Evolutionary conservation across 2,888 invertebrate species (phyloP), one percentile per base, ranked within the genome.

Genomic region (Dexiosoma caninum): DNA sequence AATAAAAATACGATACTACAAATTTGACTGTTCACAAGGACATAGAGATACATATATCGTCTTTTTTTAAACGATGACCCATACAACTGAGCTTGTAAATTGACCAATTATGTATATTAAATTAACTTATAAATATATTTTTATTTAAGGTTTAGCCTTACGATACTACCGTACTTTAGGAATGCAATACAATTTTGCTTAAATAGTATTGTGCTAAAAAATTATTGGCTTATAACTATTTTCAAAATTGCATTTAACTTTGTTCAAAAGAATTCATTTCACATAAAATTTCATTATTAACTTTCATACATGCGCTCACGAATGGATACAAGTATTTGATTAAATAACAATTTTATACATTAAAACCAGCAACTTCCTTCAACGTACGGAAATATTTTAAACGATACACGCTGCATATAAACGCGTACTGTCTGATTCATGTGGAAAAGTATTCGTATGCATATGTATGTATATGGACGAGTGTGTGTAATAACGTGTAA

Each of bases 301-400:
- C 49, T 49, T 67, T 42, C n/a, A 7, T 4, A 6, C 35, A 59
- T 19, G 35, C 32, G 6, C 12, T 27, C 35, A 44, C 44, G 51
- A 9, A 40, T 51, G 40, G 14, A 76, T 16, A n/a, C n/a, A n/a
- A n/a, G n/a, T n/a, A 60, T 72, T 67, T 46, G 46, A 72, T 78
- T 72, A 67, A 78, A 78, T 62, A 78, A 78, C 72, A 72, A 72
- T 78, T 72, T 78, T 66, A 51, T 59, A 51, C 32, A 62, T 55
- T 37, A 37, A 44, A 19, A 55, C 30, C n/a, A 60, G 21, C 44
- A 27, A 59, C 51, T 19, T 67, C 16, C 5, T 51, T 14, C n/a
- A 10, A 49, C 14, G 35, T 46, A 35, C 2, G 32, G 35, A 51
- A 46, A 59, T 44, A 72, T 40, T 72, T 67, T 55, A 40, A 75